Evolutionary conservation across 2,113 vertebrate genomes (phyloP), one percentile per base, ranked within the genome.

Genomic region (Laticauda laticaudata): DNA sequence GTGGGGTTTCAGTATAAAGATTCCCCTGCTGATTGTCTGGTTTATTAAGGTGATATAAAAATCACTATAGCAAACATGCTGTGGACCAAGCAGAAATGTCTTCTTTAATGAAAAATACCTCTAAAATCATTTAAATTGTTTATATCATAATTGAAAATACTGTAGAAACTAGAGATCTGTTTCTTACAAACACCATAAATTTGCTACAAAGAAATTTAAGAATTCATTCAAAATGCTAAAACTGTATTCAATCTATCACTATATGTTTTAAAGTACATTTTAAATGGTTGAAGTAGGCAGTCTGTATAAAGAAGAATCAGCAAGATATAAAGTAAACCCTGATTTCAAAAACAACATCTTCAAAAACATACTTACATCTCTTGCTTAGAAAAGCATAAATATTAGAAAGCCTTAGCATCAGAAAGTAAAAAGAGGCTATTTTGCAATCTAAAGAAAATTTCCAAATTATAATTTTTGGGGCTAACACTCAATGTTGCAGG

Each of bases 31-130:
- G 95, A 96, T 96, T 95, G 96, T 96, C 97, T 96, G 97, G 97
- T 97, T 97, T 95, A 96, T 95, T 92, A 93, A 97, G 92, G 96
- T 96, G 96, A 96, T 97, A 97, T 96, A 97, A 97, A 98, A 96
- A 96, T 95, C 93, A 91, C 97, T 96, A 92, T 93, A 59, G 94
- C 92, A 95, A 96, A 93, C 54, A 20, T 23, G 95, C 55, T 24
- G 14, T 12, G 24, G 92, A 92, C 87, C 90, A 94, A 95, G 95
- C 93, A 95, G 93, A 96, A 91, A 48, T 21, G 59, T 94, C 91
- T 94, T 87, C 94, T 96, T 95, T 92, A 92, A 92, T 75, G 61
- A 92, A 93, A 94, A 75, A 91, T 92, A 94, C 85, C 92, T 96
- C 69, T 87, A 92, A 94, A 96, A 96, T 91, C 92, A 96, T 95